phyloP scores from a whole-genome alignment of 1,140 invertebrate species.

The Steinernema feltiae region DNA sequence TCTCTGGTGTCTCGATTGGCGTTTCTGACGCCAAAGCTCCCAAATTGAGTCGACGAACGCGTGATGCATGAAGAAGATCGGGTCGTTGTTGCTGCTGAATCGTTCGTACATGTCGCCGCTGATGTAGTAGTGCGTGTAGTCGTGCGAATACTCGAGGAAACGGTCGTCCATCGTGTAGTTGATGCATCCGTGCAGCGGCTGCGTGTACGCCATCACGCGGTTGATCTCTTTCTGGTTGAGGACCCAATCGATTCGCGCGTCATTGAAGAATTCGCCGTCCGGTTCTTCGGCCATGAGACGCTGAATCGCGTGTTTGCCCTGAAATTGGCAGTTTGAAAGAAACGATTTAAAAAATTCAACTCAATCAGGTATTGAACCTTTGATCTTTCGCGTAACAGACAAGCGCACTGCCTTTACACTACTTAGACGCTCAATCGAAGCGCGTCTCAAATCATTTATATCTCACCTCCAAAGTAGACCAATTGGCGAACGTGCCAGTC shows the following conservation, averaged over 20 bases:
- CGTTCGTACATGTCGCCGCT: slow-evolving; percentile 40
- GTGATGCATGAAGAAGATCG: slow-evolving; percentile 39
- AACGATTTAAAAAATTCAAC: no score
- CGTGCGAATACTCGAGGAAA: slow-evolving; percentile 36
- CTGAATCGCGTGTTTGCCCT: slow-evolving; percentile 45
- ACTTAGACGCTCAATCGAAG: no score
- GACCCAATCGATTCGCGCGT: slow-evolving; percentile 46
- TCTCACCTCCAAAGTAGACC: background rate
- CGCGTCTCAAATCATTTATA: background rate
- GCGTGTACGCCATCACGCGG: slow-evolving; percentile 38
- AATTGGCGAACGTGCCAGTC: slow-evolving; percentile 19
- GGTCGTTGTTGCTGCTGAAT: slow-evolving; percentile 33
- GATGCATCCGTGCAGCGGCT: slow-evolving; percentile 36
- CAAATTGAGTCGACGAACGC: slow-evolving; percentile 36
- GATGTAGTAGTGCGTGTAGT: slow-evolving; percentile 34
- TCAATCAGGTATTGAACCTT: no score
- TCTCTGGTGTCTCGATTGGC: slow-evolving; percentile 29
- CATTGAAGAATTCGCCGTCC: slow-evolving; percentile 50
- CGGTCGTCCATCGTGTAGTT: slow-evolving; percentile 46
- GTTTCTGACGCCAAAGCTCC: slow-evolving; percentile 38
- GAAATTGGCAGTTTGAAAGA: background rate
- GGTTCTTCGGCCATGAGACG: slow-evolving; percentile 36
- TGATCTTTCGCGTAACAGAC: no score
- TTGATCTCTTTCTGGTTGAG: slow-evolving; percentile 41
- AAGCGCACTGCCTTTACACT: no score